Conservation (phyloP, 1,140 invertebrate species). For the Planococcus citri region DNA sequence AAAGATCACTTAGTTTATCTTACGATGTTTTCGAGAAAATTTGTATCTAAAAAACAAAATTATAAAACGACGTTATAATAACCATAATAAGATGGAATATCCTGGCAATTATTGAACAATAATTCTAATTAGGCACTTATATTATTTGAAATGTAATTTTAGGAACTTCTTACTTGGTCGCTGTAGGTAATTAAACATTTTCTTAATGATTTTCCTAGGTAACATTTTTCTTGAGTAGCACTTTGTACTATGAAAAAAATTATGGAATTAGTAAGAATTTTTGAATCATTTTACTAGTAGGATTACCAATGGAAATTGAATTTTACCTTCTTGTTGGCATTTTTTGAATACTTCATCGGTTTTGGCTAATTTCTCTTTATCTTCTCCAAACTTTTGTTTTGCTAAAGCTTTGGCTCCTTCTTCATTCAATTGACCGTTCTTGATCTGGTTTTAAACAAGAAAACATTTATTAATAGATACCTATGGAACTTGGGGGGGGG, state of each 20-base stretch:
- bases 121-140: too few species aligned
- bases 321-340: constrained; percentile 29
- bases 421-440: constrained; percentile 23
- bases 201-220: constrained; percentile 27
- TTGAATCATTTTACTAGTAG: background rate
- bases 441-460: constrained; percentile 16
- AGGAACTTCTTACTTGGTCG: constrained; percentile 26
- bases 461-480: background rate
- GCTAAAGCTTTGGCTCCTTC: constrained; percentile 26
- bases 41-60: too few species aligned
- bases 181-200: constrained; percentile 29
- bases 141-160: background rate
- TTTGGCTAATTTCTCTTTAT: constrained; percentile 27
- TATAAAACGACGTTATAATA: too few species aligned
- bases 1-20: too few species aligned
- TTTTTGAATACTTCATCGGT: constrained; percentile 29
- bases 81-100: too few species aligned
- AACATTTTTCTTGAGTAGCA: constrained; percentile 28
- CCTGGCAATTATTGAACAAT: too few species aligned
- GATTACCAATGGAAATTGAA: background rate
- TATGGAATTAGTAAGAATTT: background rate
- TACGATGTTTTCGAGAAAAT: too few species aligned
- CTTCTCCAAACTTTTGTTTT: constrained; percentile 25
- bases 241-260: constrained; percentile 24
- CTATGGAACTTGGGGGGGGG: too few species aligned